Base-by-base conservation (phyloP, 2,888 invertebrate genomes). In the Drosophila seclusa region DNA sequence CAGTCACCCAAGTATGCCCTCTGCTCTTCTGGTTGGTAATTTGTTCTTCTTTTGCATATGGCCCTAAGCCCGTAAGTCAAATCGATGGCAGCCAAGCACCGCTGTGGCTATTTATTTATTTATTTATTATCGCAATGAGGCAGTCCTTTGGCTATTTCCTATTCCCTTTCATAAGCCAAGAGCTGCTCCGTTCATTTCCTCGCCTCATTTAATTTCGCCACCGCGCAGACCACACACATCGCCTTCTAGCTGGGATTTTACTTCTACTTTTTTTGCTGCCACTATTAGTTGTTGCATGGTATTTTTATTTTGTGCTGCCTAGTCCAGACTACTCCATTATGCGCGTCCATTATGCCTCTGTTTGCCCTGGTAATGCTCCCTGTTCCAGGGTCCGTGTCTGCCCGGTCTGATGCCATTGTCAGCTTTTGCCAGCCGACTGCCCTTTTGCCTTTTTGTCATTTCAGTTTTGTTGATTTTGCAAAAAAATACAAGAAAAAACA, bases 391-490 rank as follows among this genome's bases (percentile, higher is more conserved):
- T 48, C 69, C 36, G 34, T 64, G 34, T 45, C 48, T 45, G 21
- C 32, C 54, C 2, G 13, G 62, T 57, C 63, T 65, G 62, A 40
- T 73, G 68, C 60, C 64, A 71, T 76, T 78, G 80, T 74, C 84
- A 79, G 85, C 77, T 73, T 76, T 54, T 66, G 71, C 67, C 64
- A 60, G 61, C 49, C 73, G 70, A 55, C 68, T 80, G 80, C 75
- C 80, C 80, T 83, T 87, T 79, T 87, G 90, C 75, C 82, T 83
- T 86, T 87, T 79, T 87, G 90, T 90, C 90, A 90, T 89, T 83
- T 87, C 82, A 90, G 86, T 90, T 87, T 82, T 87, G 88, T 87
- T 90, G 90, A 86, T 82, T 83, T 83, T 78, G 86, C 87, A 86
- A 86, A 88, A 84, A 84, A 73, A 73, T 52, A 60, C 36, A 60